Conservation (phyloP, 2,113 vertebrate species). For the Accipiter cooperii region DNA sequence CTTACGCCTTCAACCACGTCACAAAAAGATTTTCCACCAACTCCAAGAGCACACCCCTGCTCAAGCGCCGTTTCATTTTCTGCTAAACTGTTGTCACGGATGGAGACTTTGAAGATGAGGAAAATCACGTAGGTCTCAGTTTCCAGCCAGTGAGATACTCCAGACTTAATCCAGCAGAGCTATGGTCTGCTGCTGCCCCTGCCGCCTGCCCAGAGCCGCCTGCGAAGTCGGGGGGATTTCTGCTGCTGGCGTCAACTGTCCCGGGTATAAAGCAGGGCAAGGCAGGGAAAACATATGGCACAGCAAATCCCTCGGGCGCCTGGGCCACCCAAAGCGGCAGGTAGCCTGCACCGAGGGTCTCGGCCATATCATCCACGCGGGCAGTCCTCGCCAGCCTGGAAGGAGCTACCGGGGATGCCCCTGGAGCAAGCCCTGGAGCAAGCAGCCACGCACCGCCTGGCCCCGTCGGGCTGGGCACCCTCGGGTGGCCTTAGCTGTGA, state of each 20-base stretch:
- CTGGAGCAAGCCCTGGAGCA: not conserved
- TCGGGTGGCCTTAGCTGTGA: not conserved
- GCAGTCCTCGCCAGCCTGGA: not conserved
- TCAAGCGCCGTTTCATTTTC: not conserved
- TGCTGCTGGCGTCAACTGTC: not conserved
- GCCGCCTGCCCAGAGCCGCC: not conserved
- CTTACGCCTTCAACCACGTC: not conserved
- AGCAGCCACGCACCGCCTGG: not conserved
- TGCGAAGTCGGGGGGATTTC: not conserved
- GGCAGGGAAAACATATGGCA: not conserved
- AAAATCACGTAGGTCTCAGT: not conserved
- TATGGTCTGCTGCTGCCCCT: not conserved
- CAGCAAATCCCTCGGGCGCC: not conserved
- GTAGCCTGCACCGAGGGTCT: not conserved
- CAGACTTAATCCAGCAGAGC: not conserved
- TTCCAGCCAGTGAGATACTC: not conserved
- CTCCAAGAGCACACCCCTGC: not conserved
- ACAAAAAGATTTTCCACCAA: not conserved
- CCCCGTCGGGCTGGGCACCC: not conserved
- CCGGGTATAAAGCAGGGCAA: not conserved
- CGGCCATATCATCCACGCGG: not conserved
- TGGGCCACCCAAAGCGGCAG: rapidly evolving
- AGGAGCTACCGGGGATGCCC: not conserved
- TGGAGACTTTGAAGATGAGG: not conserved
- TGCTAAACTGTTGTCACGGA: not conserved